These are phyloP conservation scores for Sebastes taczanowskii DNA, from an alignment of 2,797 vertebrate species.

Conservation along the genomic window DNA sequence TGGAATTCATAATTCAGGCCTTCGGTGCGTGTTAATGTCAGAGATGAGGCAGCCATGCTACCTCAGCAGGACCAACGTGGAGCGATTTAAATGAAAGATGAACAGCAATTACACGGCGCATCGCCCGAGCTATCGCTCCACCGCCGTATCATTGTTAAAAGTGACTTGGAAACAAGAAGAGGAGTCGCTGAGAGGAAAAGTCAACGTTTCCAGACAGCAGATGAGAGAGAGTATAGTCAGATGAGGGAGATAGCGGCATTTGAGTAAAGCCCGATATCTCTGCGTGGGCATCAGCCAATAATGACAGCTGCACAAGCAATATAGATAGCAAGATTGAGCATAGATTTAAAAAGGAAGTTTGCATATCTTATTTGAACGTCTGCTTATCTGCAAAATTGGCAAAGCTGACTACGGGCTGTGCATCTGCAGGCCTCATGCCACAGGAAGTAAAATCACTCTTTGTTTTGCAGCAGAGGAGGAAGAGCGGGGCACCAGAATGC, in stretches of 20 bases:
- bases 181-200: constrained; percentile 21
- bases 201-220: constrained; percentile 23
- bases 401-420: constrained; percentile 8
- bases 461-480: constrained; percentile 26
- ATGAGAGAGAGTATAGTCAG: constrained; percentile 17
- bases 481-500: not conserved
- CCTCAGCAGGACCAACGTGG: constrained; percentile 54
- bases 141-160: constrained; percentile 19
- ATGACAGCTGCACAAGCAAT: constrained; percentile 50
- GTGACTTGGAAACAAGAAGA: constrained; percentile 49
- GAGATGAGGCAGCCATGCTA: constrained; percentile 50
- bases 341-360: constrained; percentile 48
- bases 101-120: constrained; percentile 55
- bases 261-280: constrained; percentile 38
- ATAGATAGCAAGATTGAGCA: constrained; percentile 44
- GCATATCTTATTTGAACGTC: constrained; percentile 48
- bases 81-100: constrained; percentile 63
- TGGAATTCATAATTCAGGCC: constrained; percentile 75
- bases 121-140: constrained; percentile 43
- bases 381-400: constrained; percentile 64
- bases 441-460: constrained; percentile 27
- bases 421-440: constrained; percentile 44
- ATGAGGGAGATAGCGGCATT: constrained; percentile 37
- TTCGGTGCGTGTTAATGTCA: constrained; percentile 67
- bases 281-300: constrained; percentile 35